Base-by-base conservation (phyloP, 53 echinoderm and acorn worm species). In the Astropecten irregularis region DNA sequence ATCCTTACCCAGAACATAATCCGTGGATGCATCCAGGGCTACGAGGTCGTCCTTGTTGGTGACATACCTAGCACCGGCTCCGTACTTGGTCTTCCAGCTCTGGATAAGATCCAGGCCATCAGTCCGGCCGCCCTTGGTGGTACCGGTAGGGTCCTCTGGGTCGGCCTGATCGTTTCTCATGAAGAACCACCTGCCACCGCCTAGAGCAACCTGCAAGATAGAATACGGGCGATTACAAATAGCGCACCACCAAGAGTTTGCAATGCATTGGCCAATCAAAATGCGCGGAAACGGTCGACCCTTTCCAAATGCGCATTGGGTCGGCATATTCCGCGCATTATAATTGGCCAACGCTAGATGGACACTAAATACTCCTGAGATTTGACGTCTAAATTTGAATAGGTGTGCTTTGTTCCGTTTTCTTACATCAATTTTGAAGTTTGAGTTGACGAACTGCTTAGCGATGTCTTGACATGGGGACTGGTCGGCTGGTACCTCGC, bases 151-250 rank as follows among this genome's bases (percentile, higher is more conserved):
- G 38, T 65, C 21, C 65, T 89, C 95, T 2, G 87, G 87, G 26
- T 95, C 95, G 2, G 61, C 57, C 6, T 77, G 37, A 3, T 58
- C 52, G 19, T 74, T 47, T 13, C 83, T 85, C 18, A 81, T 44
- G 53, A 95, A 81, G 20, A 69, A 68, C 1, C 69, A 76, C 20
- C 95, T 73, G 0, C 95, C 95, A 26, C 95, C 95, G 14, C 90
- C 95, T 30, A 95, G 50, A 0, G 88, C 83, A 2, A 95, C 95
- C 95, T 95, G 25, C 4, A 62, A 51, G 21, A 71, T 8, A 18
- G 3, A 3, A n/a, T 0, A 35, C 7, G 2, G n/a, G n/a, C n/a
- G n/a, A n/a, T n/a, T n/a, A n/a, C n/a, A n/a, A n/a, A n/a, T n/a
- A n/a, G n/a, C n/a, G n/a, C n/a, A n/a, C n/a, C n/a, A n/a, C n/a